Conservation (phyloP, 2,113 vertebrate genomes). For the Psittacara wagleri region DNA sequence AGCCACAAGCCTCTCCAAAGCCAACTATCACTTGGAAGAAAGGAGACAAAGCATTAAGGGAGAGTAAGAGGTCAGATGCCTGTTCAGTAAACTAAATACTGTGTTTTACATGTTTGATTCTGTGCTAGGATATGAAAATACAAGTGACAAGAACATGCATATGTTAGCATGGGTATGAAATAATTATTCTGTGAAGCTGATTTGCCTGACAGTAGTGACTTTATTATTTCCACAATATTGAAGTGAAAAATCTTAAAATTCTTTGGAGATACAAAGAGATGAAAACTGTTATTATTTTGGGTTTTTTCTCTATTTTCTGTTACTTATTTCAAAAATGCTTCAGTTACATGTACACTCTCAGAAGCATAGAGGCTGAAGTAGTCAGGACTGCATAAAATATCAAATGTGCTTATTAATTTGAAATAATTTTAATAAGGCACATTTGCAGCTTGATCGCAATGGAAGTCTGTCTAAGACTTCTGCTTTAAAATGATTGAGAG, state of each 20-base stretch:
- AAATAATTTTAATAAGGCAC: slow-evolving; percentile 4
- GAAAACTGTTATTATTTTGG: background rate
- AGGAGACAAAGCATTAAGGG: slow-evolving; percentile 82
- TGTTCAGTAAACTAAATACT: slow-evolving; percentile 20
- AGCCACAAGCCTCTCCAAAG: slow-evolving; percentile 90
- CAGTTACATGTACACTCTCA: background rate
- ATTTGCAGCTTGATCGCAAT: background rate
- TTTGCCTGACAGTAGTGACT: background rate
- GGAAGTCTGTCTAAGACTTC: background rate
- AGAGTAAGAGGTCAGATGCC: slow-evolving; percentile 85
- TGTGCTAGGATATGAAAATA: background rate
- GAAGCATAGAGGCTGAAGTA: background rate
- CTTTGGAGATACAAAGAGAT: background rate
- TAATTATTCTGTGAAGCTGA: background rate
- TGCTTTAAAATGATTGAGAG: background rate
- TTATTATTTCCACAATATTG: background rate
- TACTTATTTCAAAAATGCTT: background rate
- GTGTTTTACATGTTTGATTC: background rate
- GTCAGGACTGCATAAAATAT: background rate
- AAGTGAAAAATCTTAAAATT: background rate
- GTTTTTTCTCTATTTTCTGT: background rate
- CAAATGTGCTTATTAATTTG: background rate
- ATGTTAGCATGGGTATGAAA: background rate
- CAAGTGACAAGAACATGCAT: background rate
- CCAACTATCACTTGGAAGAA: slow-evolving; percentile 91